A percentile compares a stretch with the other conserved stretches of the same genome.
Evolutionary conservation across 2,797 vertebrate species (phyloP).

Genomic region (Mus caroli): DNA sequence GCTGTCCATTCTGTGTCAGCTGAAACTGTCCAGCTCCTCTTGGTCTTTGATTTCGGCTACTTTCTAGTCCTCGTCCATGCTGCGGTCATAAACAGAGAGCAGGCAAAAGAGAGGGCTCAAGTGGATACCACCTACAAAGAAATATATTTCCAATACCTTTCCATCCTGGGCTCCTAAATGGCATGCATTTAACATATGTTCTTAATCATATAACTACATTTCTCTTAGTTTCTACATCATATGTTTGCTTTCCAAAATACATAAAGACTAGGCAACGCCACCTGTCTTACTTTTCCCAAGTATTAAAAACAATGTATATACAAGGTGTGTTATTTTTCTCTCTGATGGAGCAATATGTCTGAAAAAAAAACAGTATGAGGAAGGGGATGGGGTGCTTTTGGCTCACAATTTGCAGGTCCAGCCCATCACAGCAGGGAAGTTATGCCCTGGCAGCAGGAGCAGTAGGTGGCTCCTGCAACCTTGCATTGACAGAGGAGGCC

Average conservation of each 20-base stretch:
- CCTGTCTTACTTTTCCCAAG: background rate
- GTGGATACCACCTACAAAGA: background rate
- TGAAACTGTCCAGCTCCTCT: slow-evolving; percentile 35
- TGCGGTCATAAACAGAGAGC: background rate
- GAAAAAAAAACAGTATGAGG: background rate
- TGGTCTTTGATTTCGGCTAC: background rate
- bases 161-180: background rate
- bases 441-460: background rate
- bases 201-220: slow-evolving; percentile 2
- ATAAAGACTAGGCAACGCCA: background rate
- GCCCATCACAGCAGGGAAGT: too few species aligned
- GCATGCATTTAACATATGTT: background rate
- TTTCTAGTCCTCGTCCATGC: slow-evolving; percentile 18
- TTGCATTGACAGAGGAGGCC: background rate
- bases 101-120: background rate
- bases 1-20: background rate
- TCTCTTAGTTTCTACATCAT: background rate
- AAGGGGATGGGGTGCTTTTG: background rate
- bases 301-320: background rate
- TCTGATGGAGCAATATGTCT: background rate
- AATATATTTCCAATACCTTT: background rate
- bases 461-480: background rate
- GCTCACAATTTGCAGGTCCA: background rate
- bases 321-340: background rate
- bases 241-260: background rate